Conservation (phyloP, 2,888 invertebrate genomes). For the Brachylomia viminalis region DNA sequence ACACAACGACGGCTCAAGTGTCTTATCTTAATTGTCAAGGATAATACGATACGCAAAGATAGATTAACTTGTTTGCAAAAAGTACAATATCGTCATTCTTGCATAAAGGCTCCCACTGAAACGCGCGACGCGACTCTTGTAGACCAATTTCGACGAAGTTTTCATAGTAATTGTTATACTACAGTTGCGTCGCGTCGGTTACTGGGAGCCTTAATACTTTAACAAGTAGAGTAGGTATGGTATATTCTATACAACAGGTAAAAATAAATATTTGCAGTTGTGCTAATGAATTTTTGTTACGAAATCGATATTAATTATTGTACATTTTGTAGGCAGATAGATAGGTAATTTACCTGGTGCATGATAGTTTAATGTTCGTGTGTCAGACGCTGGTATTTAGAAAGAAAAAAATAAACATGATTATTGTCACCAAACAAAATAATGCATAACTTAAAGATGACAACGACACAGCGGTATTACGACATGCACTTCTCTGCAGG, state of each 20-base stretch:
- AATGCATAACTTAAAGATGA: neutral
- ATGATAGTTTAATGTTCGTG: neutral
- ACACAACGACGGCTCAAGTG: conserved; percentile 56
- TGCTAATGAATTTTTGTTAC: neutral
- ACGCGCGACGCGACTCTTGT: no score
- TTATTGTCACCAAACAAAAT: conserved; percentile 7
- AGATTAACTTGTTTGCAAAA: conserved; percentile 66
- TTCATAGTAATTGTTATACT: no score
- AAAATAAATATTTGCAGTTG: conserved; percentile 21
- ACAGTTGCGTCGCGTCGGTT: no score
- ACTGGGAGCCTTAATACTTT: conserved; percentile 24
- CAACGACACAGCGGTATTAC: neutral
- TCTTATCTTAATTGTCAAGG: conserved; percentile 68
- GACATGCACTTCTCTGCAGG: conserved; percentile 10
- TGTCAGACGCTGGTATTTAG: conserved; percentile 2
- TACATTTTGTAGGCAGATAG: neutral
- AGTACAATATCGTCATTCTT: conserved; percentile 50
- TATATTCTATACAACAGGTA: neutral
- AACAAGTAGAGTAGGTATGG: neutral
- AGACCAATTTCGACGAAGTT: no score
- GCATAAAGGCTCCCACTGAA: neutral
- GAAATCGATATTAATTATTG: neutral
- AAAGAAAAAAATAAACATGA: neutral
- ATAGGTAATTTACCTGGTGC: neutral
- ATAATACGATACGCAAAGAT: conserved; percentile 59